These are phyloP conservation scores for Rhorus exstirpatorius DNA, from an alignment of 2,888 invertebrate genomes.

Conservation along the genomic window DNA sequence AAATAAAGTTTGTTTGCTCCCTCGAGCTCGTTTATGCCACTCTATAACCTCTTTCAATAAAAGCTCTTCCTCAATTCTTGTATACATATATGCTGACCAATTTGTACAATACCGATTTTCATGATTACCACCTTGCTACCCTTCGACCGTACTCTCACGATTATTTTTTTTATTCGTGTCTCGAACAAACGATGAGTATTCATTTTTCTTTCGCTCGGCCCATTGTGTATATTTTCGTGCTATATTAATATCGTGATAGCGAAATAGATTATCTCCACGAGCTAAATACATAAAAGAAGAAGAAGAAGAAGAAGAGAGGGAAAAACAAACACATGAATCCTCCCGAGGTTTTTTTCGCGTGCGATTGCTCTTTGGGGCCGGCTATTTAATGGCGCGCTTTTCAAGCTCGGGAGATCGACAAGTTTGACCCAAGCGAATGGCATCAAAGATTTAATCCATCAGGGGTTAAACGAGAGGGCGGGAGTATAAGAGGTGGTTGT, in stretches of 20 bases:
- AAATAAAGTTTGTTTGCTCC: background rate
- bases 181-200: constrained; percentile 56
- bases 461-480: constrained; percentile 68
- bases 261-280: constrained; percentile 19
- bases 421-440: constrained; percentile 72
- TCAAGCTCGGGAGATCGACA: constrained; percentile 74
- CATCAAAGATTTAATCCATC: constrained; percentile 82
- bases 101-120: constrained; percentile 27
- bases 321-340: constrained; percentile 27
- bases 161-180: constrained; percentile 58
- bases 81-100: background rate
- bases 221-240: background rate
- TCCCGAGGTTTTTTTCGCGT: constrained; percentile 24
- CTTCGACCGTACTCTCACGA: constrained; percentile 54
- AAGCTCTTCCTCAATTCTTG: constrained; percentile 3
- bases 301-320: background rate
- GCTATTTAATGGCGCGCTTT: constrained; percentile 16
- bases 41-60: constrained; percentile 2
- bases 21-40: background rate
- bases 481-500: constrained; percentile 26
- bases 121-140: constrained; percentile 18
- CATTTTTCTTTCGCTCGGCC: background rate
- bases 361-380: constrained; percentile 25
- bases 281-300: background rate
- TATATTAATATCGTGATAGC: constrained; percentile 22